Evolutionary conservation across 2,888 invertebrate species (phyloP), one percentile per base, ranked within the genome.

Genomic region (Philonicus albiceps): DNA sequence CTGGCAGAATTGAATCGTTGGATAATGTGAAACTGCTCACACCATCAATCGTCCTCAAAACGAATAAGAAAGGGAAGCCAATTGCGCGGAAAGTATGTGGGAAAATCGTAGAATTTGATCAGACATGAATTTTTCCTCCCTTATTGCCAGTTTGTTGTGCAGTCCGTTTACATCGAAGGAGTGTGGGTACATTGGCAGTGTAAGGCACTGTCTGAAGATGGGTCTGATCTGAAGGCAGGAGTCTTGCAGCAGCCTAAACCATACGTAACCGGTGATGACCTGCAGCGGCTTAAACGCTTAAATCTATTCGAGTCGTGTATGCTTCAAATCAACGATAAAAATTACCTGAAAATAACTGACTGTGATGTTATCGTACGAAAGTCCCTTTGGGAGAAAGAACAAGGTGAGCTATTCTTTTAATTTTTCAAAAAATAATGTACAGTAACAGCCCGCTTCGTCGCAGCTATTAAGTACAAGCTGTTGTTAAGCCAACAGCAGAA

Each of bases 121-220:
- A 19, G 13, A 27, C 0, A 37, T 37, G 11, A 22, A n/a, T 27
- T 80, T 80, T 22, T 8, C 64, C 64, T n/a, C n/a, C n/a, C 27
- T 43, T 16, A 3, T 43, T 16, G 27, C 22, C 91, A 95, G 93
- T 96, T 97, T 89, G 95, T 96, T 4, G 96, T 98, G 22, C 96
- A 97, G 91, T 95, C 96, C 83, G 96, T 98, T 8, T 94, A 96
- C 90, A 96, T 97, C 2, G 95, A 95, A 88, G 95, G 95, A 88
- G 95, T 98, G 22, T 96, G 96, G 89, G 97, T 98, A 0, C 96
- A 96, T 90, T 98, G 98, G 98, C 96, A 97, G 89, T 97, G 97
- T 90, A 95, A 95, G 88, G 95, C 96, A 0, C 93, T 95, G 16
- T 95, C 95, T 89, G 93, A 92, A 43, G 91, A 92, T 2, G 86